Conservation (phyloP, 2,113 vertebrate genomes). For the Caranx ignobilis region DNA sequence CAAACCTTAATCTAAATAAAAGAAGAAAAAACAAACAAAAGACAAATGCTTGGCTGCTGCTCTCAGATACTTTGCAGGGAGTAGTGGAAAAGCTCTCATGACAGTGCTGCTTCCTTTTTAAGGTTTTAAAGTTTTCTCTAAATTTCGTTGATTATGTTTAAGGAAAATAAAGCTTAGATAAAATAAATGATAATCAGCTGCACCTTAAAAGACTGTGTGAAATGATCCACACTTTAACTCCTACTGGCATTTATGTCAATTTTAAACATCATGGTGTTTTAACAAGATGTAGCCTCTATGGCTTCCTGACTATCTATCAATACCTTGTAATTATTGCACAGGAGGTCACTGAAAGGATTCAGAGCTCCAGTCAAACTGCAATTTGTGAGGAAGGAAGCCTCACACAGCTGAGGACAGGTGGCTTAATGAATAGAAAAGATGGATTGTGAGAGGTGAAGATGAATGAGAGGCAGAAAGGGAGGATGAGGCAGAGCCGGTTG, state of each 20-base stretch:
- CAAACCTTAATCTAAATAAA: neutral
- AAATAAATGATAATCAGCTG: neutral
- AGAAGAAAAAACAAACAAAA: neutral
- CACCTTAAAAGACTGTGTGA: neutral
- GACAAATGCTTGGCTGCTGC: neutral
- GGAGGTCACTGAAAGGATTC: slow-evolving; percentile 6
- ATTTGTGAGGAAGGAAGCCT: neutral
- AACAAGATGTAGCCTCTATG: neutral
- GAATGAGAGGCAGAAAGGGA: neutral
- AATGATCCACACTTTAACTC: neutral
- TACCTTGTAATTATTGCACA: slow-evolving; percentile 1
- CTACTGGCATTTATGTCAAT: neutral
- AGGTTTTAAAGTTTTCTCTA: neutral
- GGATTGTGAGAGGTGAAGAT: neutral
- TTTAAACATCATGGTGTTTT: neutral
- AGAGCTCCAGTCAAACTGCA: neutral
- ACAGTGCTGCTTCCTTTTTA: neutral
- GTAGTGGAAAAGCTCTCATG: neutral
- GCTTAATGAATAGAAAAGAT: neutral
- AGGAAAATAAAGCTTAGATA: neutral
- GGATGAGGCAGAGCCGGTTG: neutral
- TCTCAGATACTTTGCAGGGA: neutral
- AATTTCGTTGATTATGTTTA: neutral
- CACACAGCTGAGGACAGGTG: neutral
- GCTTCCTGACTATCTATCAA: neutral